Conservation (phyloP, 2,113 vertebrate genomes). For the Malaclemys terrapin region DNA sequence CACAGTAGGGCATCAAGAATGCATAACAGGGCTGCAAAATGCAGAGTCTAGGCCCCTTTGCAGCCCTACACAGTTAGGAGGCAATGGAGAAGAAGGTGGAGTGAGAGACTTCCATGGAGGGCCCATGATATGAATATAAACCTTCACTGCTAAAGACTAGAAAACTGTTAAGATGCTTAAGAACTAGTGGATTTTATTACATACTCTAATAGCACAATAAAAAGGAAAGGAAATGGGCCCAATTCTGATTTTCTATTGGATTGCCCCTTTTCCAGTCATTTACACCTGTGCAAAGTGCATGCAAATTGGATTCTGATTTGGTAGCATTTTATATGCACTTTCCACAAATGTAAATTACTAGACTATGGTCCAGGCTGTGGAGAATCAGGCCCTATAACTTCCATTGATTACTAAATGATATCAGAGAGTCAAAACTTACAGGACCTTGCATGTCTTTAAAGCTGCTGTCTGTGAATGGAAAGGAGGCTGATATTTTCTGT, state of each 20-base stretch:
- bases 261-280: not conserved
- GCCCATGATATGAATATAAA: not conserved
- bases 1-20: not conserved
- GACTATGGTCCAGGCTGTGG: accelerated
- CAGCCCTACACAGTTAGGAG: accelerated
- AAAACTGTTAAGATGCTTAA: not conserved
- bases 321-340: too few species aligned
- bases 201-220: not conserved
- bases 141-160: too few species aligned
- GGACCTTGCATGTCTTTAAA: not conserved
- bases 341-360: not conserved
- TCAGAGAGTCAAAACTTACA: not conserved
- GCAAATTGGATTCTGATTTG: not conserved
- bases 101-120: accelerated
- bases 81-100: not conserved
- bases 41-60: accelerated
- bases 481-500: accelerated
- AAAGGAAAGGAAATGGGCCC: accelerated
- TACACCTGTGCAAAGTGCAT: accelerated
- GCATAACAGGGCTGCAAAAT: not conserved
- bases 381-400: not conserved
- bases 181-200: accelerated
- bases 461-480: accelerated
- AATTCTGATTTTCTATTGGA: not conserved
- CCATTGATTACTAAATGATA: not conserved